Percentiles rank a stretch among this genome's conserved stretches.
Evolutionary conservation across 2,797 vertebrate genomes (phyloP).

Genomic region (Buphagus erythrorhynchus): DNA sequence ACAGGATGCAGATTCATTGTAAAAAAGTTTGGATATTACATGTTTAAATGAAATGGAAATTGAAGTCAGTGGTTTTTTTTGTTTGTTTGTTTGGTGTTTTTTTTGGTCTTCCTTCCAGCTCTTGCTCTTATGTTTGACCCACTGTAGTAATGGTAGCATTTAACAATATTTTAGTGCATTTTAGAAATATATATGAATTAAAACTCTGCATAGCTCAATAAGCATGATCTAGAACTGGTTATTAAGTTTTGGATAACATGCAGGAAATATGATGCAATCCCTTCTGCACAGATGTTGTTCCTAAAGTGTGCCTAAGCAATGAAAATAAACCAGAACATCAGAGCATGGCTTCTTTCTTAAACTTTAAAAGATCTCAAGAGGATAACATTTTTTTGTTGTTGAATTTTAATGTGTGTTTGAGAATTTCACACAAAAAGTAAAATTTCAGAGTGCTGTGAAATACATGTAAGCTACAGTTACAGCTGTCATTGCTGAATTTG

Average conservation of each 20-base stretch:
- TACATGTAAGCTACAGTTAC: background rate
- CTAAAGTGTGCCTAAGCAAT: background rate
- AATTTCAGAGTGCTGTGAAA: background rate
- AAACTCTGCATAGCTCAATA: background rate
- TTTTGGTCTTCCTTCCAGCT: background rate
- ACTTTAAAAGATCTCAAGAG: background rate
- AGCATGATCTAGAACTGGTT: background rate
- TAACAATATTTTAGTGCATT: background rate
- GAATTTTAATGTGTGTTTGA: background rate
- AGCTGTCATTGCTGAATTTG: background rate
- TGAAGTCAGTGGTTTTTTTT: background rate
- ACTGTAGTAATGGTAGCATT: background rate
- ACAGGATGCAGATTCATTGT: background rate
- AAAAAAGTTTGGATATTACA: background rate
- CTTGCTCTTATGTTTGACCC: background rate
- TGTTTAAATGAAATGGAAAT: background rate
- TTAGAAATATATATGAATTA: background rate
- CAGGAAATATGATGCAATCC: background rate
- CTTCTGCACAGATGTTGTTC: background rate
- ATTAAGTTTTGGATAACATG: background rate
- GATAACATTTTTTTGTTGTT: background rate
- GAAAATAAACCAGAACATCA: background rate
- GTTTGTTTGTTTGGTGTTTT: too few relatives aligned
- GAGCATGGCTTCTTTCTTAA: background rate
- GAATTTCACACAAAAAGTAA: background rate